Conservation (phyloP, 2,888 invertebrate genomes). For the Silvanus unidentatus region DNA sequence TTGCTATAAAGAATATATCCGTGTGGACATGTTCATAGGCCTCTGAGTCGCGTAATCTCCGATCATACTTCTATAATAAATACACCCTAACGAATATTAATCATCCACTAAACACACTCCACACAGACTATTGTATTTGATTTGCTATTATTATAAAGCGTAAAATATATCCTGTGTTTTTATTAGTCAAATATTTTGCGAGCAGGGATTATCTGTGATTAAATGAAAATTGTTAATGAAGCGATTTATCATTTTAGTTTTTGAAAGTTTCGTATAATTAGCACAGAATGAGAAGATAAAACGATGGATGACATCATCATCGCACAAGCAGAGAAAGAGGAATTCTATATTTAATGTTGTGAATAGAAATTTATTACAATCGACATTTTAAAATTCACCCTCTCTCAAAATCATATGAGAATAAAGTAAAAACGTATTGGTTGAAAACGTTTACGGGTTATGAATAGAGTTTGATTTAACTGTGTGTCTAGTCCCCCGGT, state of each 20-base stretch:
- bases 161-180: too few species aligned
- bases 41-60: conserved; percentile 41
- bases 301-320: too few species aligned
- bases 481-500: conserved; percentile 28
- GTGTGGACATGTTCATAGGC: conserved; percentile 31
- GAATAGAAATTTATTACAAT: neutral
- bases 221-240: too few species aligned
- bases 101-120: conserved; percentile 33
- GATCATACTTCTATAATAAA: conserved; percentile 28
- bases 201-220: too few species aligned
- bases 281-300: too few species aligned
- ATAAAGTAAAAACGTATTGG: conserved; percentile 13
- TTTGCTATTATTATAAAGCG: conserved; percentile 15
- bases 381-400: conserved; percentile 11
- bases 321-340: too few species aligned
- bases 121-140: conserved; percentile 22
- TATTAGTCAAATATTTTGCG: too few species aligned
- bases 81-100: conserved; percentile 29
- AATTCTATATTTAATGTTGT: too few species aligned
- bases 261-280: too few species aligned
- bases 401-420: conserved; percentile 5
- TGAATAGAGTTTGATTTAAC: conserved; percentile 32
- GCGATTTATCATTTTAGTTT: too few species aligned
- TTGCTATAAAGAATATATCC: conserved; percentile 4
- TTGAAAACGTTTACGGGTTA: conserved; percentile 20